phyloP scores from a whole-genome alignment of 2,113 vertebrate species.

The Guaruba guarouba region DNA sequence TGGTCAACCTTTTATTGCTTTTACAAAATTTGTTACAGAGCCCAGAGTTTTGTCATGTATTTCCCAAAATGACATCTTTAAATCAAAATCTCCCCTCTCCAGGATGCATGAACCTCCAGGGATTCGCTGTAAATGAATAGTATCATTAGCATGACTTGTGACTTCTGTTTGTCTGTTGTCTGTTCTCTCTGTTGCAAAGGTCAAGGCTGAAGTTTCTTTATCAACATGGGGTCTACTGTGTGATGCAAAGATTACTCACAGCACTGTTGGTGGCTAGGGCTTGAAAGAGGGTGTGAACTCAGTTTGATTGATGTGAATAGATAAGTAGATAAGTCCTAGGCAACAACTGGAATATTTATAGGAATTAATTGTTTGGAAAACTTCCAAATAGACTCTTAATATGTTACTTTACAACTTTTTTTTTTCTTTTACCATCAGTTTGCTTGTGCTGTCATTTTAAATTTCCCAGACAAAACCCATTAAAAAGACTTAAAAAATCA shows the following conservation, averaged over 20 bases:
- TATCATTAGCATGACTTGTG: neutral
- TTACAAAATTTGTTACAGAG: neutral
- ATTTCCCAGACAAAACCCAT: neutral
- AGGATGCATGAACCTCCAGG: neutral
- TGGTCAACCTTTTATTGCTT: neutral
- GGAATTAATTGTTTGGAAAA: neutral
- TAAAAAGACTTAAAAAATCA: neutral
- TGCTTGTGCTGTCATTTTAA: neutral
- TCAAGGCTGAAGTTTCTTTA: slow-evolving; percentile 27
- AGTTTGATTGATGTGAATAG: neutral
- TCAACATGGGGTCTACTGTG: neutral
- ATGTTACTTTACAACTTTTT: neutral
- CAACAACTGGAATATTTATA: slow-evolving; percentile 8
- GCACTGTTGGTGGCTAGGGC: neutral
- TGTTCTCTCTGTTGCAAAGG: slow-evolving; percentile 9
- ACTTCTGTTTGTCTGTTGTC: neutral
- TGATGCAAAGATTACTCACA: neutral
- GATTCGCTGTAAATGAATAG: neutral
- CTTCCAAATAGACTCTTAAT: neutral
- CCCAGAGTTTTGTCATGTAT: neutral
- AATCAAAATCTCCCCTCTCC: neutral
- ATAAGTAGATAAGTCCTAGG: neutral
- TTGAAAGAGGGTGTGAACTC: slow-evolving; percentile 25
- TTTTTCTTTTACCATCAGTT: neutral
- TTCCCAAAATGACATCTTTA: neutral